Evolutionary conservation across 2,113 vertebrate genomes (phyloP).

Genomic region (Lepisosteus osseus): DNA sequence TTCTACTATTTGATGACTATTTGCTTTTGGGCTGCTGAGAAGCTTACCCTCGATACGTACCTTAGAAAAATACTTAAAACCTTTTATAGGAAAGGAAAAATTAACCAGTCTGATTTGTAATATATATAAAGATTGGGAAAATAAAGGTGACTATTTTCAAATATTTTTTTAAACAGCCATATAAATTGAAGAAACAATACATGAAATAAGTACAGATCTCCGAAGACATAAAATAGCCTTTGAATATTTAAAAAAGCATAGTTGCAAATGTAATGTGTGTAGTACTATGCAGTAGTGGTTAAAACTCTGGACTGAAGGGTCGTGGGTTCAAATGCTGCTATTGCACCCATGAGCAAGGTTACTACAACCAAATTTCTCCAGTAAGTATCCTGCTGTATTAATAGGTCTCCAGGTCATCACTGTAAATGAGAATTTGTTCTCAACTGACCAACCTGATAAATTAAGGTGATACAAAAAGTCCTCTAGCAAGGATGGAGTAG

Average conservation of each 20-base stretch:
- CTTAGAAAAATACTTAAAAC: neutral
- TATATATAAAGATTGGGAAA: neutral
- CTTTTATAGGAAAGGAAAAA: neutral
- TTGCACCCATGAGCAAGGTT: conserved; percentile 20
- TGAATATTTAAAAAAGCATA: conserved; percentile 24
- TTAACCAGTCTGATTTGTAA: neutral
- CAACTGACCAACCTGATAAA: neutral
- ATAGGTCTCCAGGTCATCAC: no score
- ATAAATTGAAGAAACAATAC: neutral
- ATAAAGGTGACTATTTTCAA: no score
- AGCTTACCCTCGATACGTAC: no score
- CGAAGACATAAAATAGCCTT: conserved; percentile 31
- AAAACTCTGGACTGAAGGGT: neutral
- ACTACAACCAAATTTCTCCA: neutral
- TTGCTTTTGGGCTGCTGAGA: no score
- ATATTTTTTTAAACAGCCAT: neutral
- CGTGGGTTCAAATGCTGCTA: no score
- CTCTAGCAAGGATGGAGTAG: neutral
- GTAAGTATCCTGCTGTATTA: no score
- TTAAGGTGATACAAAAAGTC: neutral
- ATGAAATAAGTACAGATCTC: conserved; percentile 19
- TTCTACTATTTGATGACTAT: no score
- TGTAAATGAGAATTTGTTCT: no score
- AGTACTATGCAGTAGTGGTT: neutral
- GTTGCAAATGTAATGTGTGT: no score